Base-by-base conservation (phyloP, 2,888 invertebrate genomes). In the Epistrophe eligans region DNA sequence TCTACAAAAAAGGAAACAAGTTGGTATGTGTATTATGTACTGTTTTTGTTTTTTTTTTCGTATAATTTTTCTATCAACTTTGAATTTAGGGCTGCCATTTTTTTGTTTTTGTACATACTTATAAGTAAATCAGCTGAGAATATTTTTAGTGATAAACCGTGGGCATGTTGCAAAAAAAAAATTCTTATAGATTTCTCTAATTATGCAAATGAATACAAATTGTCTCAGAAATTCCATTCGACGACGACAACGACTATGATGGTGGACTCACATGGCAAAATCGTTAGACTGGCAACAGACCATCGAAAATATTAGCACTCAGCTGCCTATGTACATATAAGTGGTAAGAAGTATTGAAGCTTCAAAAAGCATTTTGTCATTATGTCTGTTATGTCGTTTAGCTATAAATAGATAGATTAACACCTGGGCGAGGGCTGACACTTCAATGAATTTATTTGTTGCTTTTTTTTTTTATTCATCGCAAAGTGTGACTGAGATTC, bases 171-270 rank as follows among this genome's bases (percentile, higher is more conserved):
- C 17, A 40, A 43, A 43, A 28, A 64, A 55, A 70, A 58, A n/a
- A n/a, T n/a, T 35, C 80, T 45, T 24, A 71, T 72, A 11, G 52
- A 79, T 62, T 70, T 2, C 45, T 43, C 62, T 76, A 80, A 84
- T 84, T 80, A 84, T 84, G 80, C 76, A 84, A 84, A 84, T 84
- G 71, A 80, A 79, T 84, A 84, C 84, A 84, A 84, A 80, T 84
- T 80, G 71, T 58, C 64, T 50, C 35, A 70, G 57, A 62, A 79
- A 62, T 79, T 79, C 48, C 55, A 72, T 38, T 64, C 55, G 71
- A 57, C 17, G 24, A 62, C 15, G 50, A 6, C n/a, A n/a, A n/a
- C 13, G 11, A 13, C 2, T 0, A 6, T 17, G 38, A 24, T 74
- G 32, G 50, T 28, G 48, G 58, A 38, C 45, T 24, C n/a, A 52